Evolutionary conservation across 2,888 invertebrate genomes (phyloP), one percentile per base, ranked within the genome.

Genomic region (Lissocephala sabroskyi): DNA sequence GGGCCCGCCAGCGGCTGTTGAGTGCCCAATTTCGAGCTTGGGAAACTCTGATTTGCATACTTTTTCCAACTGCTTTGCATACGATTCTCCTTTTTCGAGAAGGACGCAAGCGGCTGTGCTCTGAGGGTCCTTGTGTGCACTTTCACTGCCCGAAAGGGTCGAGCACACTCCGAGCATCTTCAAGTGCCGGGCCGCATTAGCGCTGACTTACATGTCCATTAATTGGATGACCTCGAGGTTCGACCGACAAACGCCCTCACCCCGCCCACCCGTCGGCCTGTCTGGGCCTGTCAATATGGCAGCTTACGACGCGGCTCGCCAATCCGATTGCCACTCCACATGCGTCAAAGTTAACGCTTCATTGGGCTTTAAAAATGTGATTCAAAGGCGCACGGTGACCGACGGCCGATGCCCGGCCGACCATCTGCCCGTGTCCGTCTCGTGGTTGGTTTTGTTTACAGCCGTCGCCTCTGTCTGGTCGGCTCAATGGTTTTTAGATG

Each of bases 281-380:
- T n/a, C n/a, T n/a, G n/a, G n/a, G n/a, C n/a, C n/a, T n/a, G n/a
- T n/a, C n/a, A n/a, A n/a, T n/a, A n/a, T n/a, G n/a, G 33, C 18
- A 43, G 13, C 44, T 36, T 54, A 36, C 48, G 33, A 32, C n/a
- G 28, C 40, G 40, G 44, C 4, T 60, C 50, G 56, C 19, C 55
- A 43, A 45, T 13, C 6, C 9, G 33, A 10, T 37, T 44, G 13
- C 11, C 23, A 23, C 23, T 23, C 23, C 23, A 57, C 77, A 68
- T 76, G 68, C 68, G 77, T 71, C 67, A 70, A 71, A 71, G 73
- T 78, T 66, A 71, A 55, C 67, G 61, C 73, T 61, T 66, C 75
- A 78, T 59, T 71, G 67, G 59, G 71, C 76, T 78, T 78, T 71
- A 78, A 71, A 75, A 66, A 75, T 78, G 78, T 78, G 76, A 78